phyloP scores from a whole-genome alignment of 2,797 vertebrate genomes.

The Leptatherina wallacei region DNA sequence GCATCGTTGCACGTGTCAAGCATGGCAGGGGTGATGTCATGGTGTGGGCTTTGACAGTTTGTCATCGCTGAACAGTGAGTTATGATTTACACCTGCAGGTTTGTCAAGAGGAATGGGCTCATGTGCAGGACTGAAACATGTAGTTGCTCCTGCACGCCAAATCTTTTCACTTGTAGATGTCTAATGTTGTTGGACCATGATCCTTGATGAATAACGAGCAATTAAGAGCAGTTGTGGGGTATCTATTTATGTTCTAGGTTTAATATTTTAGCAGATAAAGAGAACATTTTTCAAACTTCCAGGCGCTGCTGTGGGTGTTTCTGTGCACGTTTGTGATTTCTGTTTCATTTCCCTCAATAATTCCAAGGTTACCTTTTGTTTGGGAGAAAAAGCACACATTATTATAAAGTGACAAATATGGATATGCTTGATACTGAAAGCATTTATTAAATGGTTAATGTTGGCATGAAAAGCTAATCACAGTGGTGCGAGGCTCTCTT shows the following conservation, averaged over 20 bases:
- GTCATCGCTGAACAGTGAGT: neutral
- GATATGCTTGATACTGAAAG: slow-evolving; percentile 43
- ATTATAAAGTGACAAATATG: slow-evolving; percentile 37
- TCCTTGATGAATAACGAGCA: neutral
- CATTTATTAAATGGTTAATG: slow-evolving; percentile 63
- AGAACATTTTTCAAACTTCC: neutral
- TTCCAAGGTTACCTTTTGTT: slow-evolving; percentile 2
- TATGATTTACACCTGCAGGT: neutral
- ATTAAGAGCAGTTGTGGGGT: too few relatives aligned
- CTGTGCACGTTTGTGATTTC: slow-evolving; percentile 18
- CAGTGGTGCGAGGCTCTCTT: slow-evolving; percentile 39
- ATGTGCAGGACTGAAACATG: neutral
- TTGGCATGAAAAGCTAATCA: slow-evolving; percentile 64
- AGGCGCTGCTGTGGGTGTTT: neutral
- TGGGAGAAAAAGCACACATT: neutral
- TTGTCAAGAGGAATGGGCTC: neutral
- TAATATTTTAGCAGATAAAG: neutral
- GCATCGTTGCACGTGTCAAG: neutral
- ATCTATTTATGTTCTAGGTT: neutral
- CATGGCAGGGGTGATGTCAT: neutral
- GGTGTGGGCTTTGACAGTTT: neutral
- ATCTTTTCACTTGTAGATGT: neutral
- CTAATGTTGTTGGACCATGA: neutral
- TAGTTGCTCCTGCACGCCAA: neutral
- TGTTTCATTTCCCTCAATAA: slow-evolving; percentile 21